Evolutionary conservation across 2,888 invertebrate genomes (phyloP).

Genomic region (Neuroscelio doddi): DNA sequence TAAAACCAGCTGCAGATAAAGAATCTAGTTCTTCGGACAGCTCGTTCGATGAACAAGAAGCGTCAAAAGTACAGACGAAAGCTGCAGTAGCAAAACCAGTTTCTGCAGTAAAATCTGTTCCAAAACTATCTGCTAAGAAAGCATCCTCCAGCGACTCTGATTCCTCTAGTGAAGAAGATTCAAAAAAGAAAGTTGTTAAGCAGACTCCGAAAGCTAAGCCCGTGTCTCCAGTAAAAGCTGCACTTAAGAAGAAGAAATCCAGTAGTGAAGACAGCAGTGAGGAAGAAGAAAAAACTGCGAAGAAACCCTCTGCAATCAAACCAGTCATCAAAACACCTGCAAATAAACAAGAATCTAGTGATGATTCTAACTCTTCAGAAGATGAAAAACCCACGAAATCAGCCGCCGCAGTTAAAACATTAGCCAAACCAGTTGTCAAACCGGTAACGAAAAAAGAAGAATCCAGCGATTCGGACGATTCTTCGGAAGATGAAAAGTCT

Average conservation of each 20-base stretch:
- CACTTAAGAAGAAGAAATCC: too few species aligned
- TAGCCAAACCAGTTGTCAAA: slow-evolving; percentile 46
- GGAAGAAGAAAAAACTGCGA: slow-evolving; percentile 28
- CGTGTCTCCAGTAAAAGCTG: slow-evolving; percentile 43
- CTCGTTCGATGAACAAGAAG: slow-evolving; percentile 53
- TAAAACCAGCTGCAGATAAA: slow-evolving; percentile 18
- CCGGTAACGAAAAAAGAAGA: slow-evolving; percentile 21
- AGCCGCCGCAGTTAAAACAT: slow-evolving; percentile 25
- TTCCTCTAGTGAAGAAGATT: slow-evolving; percentile 19
- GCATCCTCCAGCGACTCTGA: slow-evolving; percentile 11
- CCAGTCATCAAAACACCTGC: too few species aligned
- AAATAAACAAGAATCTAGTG: slow-evolving; percentile 50
- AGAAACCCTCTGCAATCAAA: slow-evolving; percentile 4
- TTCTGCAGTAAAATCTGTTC: neutral
- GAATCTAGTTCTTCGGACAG: slow-evolving; percentile 48
- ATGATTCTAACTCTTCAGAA: slow-evolving; percentile 54
- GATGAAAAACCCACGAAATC: slow-evolving; percentile 47
- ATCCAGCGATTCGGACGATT: slow-evolving; percentile 19
- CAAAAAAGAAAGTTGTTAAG: slow-evolving; percentile 33
- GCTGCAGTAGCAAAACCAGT: slow-evolving; percentile 42
- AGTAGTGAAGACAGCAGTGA: slow-evolving; percentile 12
- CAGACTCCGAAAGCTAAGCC: slow-evolving; percentile 50
- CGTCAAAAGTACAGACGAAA: slow-evolving; percentile 31
- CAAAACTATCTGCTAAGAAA: slow-evolving; percentile 18
- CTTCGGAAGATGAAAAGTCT: slow-evolving; percentile 31